These are phyloP conservation scores for Pocillopora grandis DNA, from an alignment of 92 coral and sea anemone genomes.

Conservation along the genomic window DNA sequence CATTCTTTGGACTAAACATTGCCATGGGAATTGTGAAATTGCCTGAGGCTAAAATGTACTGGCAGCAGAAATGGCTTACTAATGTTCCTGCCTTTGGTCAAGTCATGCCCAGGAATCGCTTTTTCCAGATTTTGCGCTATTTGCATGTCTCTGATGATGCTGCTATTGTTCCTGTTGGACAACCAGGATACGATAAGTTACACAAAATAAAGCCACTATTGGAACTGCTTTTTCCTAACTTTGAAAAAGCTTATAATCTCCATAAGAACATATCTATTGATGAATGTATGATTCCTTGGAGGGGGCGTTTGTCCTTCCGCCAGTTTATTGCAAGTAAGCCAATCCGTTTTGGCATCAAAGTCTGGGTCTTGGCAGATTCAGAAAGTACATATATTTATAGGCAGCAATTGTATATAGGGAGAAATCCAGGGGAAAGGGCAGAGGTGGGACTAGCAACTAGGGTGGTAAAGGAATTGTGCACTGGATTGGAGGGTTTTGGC, in stretches of 20 bases:
- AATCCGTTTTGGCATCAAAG: conserved; percentile 19
- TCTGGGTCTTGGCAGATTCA: conserved; percentile 30
- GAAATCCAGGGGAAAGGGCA: conserved; percentile 9
- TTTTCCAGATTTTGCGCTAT: conserved; percentile 24
- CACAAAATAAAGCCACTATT: conserved; percentile 16
- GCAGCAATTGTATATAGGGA: conserved; percentile 17
- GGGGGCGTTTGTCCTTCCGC: conserved; percentile 15
- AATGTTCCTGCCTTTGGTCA: conserved; percentile 15
- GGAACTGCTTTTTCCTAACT: conserved; percentile 3
- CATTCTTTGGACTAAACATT: background rate
- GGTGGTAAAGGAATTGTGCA: conserved; percentile 24
- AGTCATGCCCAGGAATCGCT: conserved; percentile 30
- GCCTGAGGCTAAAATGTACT: background rate
- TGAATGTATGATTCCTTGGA: conserved; percentile 27
- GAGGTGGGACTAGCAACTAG: conserved; percentile 1
- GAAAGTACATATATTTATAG: conserved; percentile 12
- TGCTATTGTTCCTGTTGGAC: conserved; percentile 16
- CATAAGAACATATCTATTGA: conserved; percentile 23
- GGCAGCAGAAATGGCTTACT: conserved; percentile 19
- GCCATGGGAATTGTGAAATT: conserved; percentile 63
- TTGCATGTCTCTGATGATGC: conserved; percentile 30
- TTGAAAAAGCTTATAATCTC: conserved; percentile 11
- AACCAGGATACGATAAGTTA: conserved; percentile 6
- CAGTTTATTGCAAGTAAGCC: conserved; percentile 34
- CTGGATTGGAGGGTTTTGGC: conserved; percentile 18